Evolutionary conservation across 1,140 invertebrate species (phyloP).

Genomic region (Aphelenchoides besseyi): DNA sequence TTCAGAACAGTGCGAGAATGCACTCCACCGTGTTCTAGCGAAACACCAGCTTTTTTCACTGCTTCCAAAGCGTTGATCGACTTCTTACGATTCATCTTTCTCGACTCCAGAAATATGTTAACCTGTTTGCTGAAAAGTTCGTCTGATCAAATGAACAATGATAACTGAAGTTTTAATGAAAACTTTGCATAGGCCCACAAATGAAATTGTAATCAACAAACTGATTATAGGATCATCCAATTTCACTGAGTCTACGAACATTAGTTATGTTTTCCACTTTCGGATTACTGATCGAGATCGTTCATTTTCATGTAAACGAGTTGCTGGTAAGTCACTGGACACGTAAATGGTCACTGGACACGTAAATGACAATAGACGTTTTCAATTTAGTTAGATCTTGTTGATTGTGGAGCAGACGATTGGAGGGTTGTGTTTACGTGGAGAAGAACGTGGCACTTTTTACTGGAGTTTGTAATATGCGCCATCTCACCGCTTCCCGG

Average conservation of each 20-base stretch:
- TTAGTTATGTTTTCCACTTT: slow-evolving; percentile 54
- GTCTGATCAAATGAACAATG: not conserved
- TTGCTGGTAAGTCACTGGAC: slow-evolving; percentile 45
- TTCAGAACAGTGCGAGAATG: too few relatives aligned
- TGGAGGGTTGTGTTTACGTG: slow-evolving; percentile 57
- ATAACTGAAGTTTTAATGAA: too few relatives aligned
- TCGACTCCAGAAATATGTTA: too few relatives aligned
- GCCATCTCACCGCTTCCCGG: slow-evolving; percentile 52
- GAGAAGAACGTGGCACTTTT: slow-evolving; percentile 47
- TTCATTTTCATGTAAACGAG: slow-evolving; percentile 58
- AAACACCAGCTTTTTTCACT: not conserved
- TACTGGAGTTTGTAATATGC: slow-evolving; percentile 51
- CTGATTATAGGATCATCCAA: slow-evolving; percentile 32
- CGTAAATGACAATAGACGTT: not conserved
- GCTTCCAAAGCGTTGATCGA: not conserved
- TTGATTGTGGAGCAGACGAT: slow-evolving; percentile 62
- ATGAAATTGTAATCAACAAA: not conserved
- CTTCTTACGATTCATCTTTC: not conserved
- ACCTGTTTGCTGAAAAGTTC: not conserved
- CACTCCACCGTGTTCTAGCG: not conserved
- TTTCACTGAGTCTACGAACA: slow-evolving; percentile 49
- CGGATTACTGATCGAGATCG: slow-evolving; percentile 52
- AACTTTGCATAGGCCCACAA: too few relatives aligned
- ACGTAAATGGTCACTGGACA: not conserved
- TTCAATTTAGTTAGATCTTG: slow-evolving; percentile 50